These are phyloP conservation scores for Ruditapes philippinarum DNA, from an alignment of 1,140 invertebrate species.

Conservation along the genomic window DNA sequence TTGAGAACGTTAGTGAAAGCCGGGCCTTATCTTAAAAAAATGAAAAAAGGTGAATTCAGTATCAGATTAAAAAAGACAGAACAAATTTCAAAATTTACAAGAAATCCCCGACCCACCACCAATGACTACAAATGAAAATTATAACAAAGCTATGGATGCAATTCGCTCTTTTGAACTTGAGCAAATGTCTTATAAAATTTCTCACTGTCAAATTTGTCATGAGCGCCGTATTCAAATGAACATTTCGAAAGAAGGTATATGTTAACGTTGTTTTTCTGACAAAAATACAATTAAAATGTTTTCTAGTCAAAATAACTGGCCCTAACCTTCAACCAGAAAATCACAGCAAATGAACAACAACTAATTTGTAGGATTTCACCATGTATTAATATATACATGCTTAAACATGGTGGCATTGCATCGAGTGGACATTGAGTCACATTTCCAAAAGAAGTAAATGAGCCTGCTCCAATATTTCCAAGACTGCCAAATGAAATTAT, in stretches of 20 bases:
- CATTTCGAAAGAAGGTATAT: constrained; percentile 18
- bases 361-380: constrained; percentile 50
- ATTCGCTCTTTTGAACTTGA: constrained; percentile 42
- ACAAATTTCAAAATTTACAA: no score
- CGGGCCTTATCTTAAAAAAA: no score
- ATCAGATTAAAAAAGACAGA: no score
- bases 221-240: constrained; percentile 40
- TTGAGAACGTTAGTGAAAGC: no score
- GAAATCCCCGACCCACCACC: no score
- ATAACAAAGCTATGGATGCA: constrained; percentile 33
- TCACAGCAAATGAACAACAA: constrained; percentile 59
- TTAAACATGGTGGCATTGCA: constrained; percentile 67
- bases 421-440: constrained; percentile 61
- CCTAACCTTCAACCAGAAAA: constrained; percentile 17
- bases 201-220: constrained; percentile 33
- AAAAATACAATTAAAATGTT: constrained; percentile 56
- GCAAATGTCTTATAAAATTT: constrained; percentile 38
- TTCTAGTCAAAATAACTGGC: constrained; percentile 66
- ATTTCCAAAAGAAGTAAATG: constrained; percentile 66
- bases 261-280: constrained; percentile 44
- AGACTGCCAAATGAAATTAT: constrained; percentile 48
- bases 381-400: constrained; percentile 47
- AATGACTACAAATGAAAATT: no score
- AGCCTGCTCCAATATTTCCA: constrained; percentile 49
- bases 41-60: no score